These are phyloP conservation scores for Cephus pulcher DNA, from an alignment of 2,888 invertebrate species.

Conservation along the genomic window DNA sequence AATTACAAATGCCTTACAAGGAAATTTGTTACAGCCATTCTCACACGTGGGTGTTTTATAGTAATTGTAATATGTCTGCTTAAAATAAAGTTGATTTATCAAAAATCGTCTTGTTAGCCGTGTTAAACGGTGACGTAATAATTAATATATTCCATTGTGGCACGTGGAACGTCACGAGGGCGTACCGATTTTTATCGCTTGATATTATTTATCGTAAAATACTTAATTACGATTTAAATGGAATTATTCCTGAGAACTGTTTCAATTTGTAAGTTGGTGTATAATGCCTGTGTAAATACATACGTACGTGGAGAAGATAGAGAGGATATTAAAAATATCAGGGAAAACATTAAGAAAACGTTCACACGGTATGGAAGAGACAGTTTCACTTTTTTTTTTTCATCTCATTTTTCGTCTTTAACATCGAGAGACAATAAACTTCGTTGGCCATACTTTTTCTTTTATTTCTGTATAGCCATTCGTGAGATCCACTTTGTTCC, in stretches of 20 bases:
- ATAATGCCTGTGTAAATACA: not conserved
- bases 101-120: not conserved
- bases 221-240: not conserved
- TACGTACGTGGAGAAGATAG: not conserved
- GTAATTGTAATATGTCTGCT: not conserved
- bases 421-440: not conserved
- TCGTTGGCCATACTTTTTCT: not conserved
- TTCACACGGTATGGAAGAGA: not conserved
- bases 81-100: not conserved
- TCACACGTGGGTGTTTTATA: conserved; percentile 8
- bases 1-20: conserved; percentile 28
- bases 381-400: not conserved
- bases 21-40: conserved; percentile 28
- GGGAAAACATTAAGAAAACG: not conserved
- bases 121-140: not conserved
- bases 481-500: not conserved
- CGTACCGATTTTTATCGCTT: not conserved
- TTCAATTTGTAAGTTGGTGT: not conserved
- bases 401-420: conserved; percentile 1
- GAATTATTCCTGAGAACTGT: not conserved
- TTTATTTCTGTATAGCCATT: not conserved
- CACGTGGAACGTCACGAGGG: not conserved
- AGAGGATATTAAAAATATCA: not conserved
- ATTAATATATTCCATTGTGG: not conserved
- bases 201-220: not conserved